Evolutionary conservation across 1,140 invertebrate genomes (phyloP).

Genomic region (Epicauta chinensis): DNA sequence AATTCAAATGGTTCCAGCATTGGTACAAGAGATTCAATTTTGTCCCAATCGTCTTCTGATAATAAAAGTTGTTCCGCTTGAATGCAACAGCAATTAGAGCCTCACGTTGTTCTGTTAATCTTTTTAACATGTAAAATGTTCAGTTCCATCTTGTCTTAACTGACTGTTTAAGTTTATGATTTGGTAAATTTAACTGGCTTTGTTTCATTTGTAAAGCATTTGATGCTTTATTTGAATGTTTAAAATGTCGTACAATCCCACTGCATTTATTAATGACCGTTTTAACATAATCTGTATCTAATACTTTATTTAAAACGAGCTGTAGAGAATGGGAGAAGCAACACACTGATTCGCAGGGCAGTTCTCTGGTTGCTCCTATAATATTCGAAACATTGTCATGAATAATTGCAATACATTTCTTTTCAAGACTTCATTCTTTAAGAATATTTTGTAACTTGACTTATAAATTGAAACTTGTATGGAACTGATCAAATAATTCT

Average conservation of each 20-base stretch:
- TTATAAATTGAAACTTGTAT: too few relatives aligned
- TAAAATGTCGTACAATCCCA: neutral
- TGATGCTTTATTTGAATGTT: neutral
- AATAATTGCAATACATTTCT: too few relatives aligned
- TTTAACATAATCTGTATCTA: too few relatives aligned
- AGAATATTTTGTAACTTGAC: too few relatives aligned
- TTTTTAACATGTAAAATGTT: conserved; percentile 16
- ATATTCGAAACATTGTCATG: too few relatives aligned
- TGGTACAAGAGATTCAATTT: conserved; percentile 5
- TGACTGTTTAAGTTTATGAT: neutral
- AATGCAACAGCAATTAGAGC: conserved; percentile 4
- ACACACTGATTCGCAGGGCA: too few relatives aligned
- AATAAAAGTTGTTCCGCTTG: neutral
- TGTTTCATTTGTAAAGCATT: neutral
- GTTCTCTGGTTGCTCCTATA: too few relatives aligned
- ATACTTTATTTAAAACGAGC: too few relatives aligned
- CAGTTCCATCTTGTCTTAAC: conserved; percentile 12
- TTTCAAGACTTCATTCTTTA: too few relatives aligned
- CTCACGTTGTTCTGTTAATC: conserved; percentile 11
- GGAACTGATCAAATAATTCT: too few relatives aligned
- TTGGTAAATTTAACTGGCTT: neutral
- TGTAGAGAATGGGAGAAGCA: too few relatives aligned
- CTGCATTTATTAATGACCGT: neutral
- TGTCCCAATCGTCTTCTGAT: conserved; percentile 8
- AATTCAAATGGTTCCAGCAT: conserved; percentile 19